Conservation (phyloP, 2,113 vertebrate genomes). For the Eclectus roratus region DNA sequence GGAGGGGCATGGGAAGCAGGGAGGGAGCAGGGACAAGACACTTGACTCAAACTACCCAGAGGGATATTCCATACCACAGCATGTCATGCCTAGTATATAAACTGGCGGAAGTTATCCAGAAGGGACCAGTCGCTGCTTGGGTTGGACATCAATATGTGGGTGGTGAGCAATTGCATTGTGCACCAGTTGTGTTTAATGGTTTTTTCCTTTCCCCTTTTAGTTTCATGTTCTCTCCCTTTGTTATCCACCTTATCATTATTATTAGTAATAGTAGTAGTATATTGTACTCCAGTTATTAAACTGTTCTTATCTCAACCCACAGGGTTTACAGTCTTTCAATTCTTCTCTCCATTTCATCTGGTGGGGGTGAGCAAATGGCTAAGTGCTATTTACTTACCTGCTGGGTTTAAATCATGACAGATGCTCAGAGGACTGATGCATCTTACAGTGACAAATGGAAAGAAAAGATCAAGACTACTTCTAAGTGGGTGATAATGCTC, state of each 20-base stretch:
- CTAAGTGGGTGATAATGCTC: not conserved
- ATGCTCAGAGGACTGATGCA: not conserved
- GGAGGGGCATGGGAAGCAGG: not conserved
- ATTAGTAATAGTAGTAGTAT: not conserved
- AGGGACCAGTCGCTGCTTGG: not conserved
- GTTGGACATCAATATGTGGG: not conserved
- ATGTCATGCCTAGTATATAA: not conserved
- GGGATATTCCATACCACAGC: not conserved
- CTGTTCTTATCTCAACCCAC: not conserved
- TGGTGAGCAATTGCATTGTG: not conserved
- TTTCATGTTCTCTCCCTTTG: not conserved
- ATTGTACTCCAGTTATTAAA: not conserved
- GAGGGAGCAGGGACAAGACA: not conserved
- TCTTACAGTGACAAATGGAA: rapidly evolving
- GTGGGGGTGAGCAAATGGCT: not conserved
- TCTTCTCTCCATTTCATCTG: not conserved
- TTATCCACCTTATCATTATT: not conserved
- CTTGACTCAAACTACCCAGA: not conserved
- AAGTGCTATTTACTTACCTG: not conserved
- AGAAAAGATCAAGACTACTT: not conserved
- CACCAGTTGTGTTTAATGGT: not conserved
- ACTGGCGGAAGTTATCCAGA: not conserved
- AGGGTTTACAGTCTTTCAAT: not conserved
- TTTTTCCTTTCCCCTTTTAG: not conserved
- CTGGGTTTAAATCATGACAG: not conserved